Evolutionary conservation across 2,113 vertebrate genomes (phyloP).

Genomic region (Taxidea taxus): DNA sequence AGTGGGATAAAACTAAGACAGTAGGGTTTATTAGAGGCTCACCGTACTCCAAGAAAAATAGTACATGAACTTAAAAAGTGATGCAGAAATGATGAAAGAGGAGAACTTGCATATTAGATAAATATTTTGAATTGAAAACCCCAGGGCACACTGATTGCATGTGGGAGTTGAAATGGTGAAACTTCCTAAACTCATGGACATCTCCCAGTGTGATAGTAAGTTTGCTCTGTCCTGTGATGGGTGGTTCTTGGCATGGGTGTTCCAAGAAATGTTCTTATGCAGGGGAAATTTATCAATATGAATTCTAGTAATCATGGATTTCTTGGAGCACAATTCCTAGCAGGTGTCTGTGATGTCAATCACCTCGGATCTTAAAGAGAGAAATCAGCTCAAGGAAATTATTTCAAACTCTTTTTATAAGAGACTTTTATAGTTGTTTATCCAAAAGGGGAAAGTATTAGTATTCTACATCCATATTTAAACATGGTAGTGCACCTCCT

Average conservation of each 20-base stretch:
- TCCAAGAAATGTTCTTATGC: background rate
- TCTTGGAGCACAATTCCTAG: background rate
- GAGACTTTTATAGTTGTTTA: conserved; percentile 6
- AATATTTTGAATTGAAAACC: background rate
- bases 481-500: background rate
- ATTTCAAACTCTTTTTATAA: background rate
- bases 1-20: background rate
- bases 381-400: conserved; percentile 8
- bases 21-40: background rate
- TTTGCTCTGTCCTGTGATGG: background rate
- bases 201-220: conserved; percentile 58
- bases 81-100: background rate
- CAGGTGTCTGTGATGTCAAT: background rate
- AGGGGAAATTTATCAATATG: background rate
- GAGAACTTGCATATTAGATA: background rate
- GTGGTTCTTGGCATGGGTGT: background rate
- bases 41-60: background rate
- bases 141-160: background rate
- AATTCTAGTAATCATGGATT: background rate
- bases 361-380: background rate
- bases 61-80: background rate
- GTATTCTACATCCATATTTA: background rate
- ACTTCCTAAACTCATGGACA: background rate
- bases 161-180: conserved; percentile 58
- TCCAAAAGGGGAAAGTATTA: background rate